Conservation (phyloP, 1,140 invertebrate species). For the Drosophila repletoides region DNA sequence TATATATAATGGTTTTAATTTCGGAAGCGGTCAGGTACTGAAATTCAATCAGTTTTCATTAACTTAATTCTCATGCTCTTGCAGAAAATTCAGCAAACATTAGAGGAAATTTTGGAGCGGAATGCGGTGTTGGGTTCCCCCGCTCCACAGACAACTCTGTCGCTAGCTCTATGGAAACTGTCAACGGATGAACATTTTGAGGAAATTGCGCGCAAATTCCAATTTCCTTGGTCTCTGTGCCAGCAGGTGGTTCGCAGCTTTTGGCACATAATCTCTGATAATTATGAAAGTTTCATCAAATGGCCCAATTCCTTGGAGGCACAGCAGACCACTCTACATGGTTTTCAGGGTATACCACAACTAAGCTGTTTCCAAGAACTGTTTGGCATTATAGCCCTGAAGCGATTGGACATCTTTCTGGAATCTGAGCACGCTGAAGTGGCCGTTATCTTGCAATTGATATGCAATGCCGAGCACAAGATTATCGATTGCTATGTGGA, state of each 20-base stretch:
- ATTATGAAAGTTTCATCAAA: conserved; percentile 75
- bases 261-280: conserved; percentile 74
- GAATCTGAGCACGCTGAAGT: conserved; percentile 74
- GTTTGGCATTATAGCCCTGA: conserved; percentile 65
- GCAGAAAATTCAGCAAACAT: conserved; percentile 56
- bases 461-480: conserved; percentile 70
- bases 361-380: conserved; percentile 59
- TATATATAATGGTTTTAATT: too few relatives aligned
- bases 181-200: conserved; percentile 80
- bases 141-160: conserved; percentile 62
- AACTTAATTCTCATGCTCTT: background rate
- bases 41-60: too few relatives aligned
- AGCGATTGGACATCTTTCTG: conserved; percentile 71
- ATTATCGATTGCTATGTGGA: conserved; percentile 80
- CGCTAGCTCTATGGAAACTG: conserved; percentile 73
- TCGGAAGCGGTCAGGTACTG: too few relatives aligned
- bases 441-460: conserved; percentile 67
- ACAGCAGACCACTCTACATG: conserved; percentile 53
- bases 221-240: conserved; percentile 62
- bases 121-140: conserved; percentile 41
- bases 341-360: conserved; percentile 45
- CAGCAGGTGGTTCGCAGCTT: conserved; percentile 69
- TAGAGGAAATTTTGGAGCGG: conserved; percentile 30
- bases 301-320: conserved; percentile 73
- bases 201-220: conserved; percentile 72